A percentile compares a stretch with the other conserved stretches of the same genome.
Conservation (phyloP, 2,797 vertebrate species). For the Falco concolor region DNA sequence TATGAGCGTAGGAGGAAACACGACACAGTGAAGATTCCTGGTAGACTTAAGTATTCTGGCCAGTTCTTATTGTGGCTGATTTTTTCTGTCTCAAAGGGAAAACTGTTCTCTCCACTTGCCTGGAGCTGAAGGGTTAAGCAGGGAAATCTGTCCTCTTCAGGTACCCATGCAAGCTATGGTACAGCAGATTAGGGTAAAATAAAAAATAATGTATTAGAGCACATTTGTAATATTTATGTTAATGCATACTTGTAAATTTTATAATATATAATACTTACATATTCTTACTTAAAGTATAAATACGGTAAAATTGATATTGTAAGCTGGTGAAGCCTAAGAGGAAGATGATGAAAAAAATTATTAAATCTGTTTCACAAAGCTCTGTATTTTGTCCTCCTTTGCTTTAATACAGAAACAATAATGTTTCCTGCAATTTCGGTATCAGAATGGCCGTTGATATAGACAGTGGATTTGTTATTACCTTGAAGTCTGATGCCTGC, state of each 20-base stretch:
- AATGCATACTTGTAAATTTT: background rate
- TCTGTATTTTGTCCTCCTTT: background rate
- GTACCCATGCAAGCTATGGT: background rate
- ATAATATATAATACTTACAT: background rate
- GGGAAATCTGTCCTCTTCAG: background rate
- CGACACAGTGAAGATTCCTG: background rate
- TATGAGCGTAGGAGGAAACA: background rate
- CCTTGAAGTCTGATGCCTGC: background rate
- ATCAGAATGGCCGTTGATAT: background rate
- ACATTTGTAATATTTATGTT: background rate
- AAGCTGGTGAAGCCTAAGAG: background rate
- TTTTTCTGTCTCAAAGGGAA: background rate
- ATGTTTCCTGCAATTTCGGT: background rate
- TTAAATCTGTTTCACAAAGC: background rate
- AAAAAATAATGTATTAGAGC: background rate
- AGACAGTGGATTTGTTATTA: background rate
- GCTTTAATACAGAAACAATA: background rate
- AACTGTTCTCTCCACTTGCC: background rate
- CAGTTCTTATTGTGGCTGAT: background rate
- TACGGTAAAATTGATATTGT: background rate
- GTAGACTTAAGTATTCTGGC: background rate
- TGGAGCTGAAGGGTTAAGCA: background rate
- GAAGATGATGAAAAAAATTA: background rate
- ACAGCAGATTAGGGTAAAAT: background rate
- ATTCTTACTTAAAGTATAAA: background rate